Base-by-base conservation (phyloP, 2,888 invertebrate genomes). In the Zaprionus bogoriensis region DNA sequence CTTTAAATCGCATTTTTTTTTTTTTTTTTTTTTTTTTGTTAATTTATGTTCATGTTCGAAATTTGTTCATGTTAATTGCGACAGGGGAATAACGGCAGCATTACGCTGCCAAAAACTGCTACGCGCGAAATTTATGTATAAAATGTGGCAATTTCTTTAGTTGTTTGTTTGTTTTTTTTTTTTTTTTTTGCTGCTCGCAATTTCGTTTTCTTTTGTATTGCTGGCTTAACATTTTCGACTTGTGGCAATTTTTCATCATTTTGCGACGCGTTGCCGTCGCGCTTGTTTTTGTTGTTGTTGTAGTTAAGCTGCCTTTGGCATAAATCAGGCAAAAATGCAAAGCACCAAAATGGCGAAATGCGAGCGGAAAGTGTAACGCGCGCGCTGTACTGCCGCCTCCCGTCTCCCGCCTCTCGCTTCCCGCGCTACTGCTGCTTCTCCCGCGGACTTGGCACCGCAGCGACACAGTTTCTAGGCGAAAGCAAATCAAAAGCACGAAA, bases 61-160 rank as follows among this genome's bases (percentile, higher is more conserved):
- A 83, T 67, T 84, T 86, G 84, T 81, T 46, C 78, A 84, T 84
- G 84, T 84, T 80, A 86, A 80, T 80, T 86, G 87, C 61, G 67
- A 76, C 79, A 85, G 61, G 79, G 47, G 51, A 66, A 53, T 67
- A 78, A 78, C 85, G 66, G 63, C n/a, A n/a, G n/a, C n/a, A n/a
- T n/a, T n/a, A n/a, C n/a, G n/a, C n/a, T 66, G 77, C 67, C 79
- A 68, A 65, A 27, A 19, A n/a, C n/a, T n/a, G n/a, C n/a, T 14
- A 60, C 67, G 63, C 67, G 57, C 67, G 63, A 63, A 69, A 84
- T 86, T 84, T 86, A 80, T 80, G 80, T 75, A 77, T 63, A 57
- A 67, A 81, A 71, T 77, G 71, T 77, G 64, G 81, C 74, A 64
- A 80, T 83, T 80, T 74, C 41, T 57, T 65, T 32, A 51, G 55